Percentiles rank a stretch among this genome's conserved stretches.
Conservation (phyloP, 2,888 invertebrate species). For the Torymus aiolomorphi region DNA sequence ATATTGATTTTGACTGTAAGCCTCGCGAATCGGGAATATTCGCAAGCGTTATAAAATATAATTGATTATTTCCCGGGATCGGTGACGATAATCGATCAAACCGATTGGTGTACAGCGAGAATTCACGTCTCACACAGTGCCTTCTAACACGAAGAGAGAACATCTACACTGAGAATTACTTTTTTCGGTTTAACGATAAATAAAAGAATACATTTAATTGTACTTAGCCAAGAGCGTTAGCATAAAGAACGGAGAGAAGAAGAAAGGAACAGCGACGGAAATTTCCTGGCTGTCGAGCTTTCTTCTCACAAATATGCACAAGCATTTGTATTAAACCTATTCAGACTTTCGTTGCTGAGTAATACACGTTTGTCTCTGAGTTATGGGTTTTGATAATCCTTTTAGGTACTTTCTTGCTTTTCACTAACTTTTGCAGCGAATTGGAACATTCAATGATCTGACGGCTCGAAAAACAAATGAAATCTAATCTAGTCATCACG, state of each 20-base stretch:
- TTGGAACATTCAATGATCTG: no score
- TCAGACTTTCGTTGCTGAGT: conserved; percentile 60
- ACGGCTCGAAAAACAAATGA: no score
- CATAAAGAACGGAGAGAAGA: conserved; percentile 12
- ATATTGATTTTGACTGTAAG: not conserved
- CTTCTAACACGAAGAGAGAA: conserved; percentile 37
- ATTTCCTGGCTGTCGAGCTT: no score
- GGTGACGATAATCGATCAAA: not conserved
- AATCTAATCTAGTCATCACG: no score
- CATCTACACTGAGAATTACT: conserved; percentile 34
- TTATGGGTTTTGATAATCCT: conserved; percentile 44
- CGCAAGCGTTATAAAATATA: conserved; percentile 32
- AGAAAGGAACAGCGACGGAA: not conserved
- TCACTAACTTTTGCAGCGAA: not conserved
- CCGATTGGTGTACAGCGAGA: not conserved
- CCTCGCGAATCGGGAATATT: not conserved
- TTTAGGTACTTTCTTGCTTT: not conserved
- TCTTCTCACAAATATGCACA: not conserved
- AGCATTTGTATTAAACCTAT: conserved; percentile 56
- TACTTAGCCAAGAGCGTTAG: not conserved
- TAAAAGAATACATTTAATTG: not conserved
- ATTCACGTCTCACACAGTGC: not conserved
- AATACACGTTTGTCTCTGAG: conserved; percentile 32
- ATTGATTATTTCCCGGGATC: conserved; percentile 12
- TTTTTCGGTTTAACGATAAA: not conserved